These are phyloP conservation scores for Naja naja DNA, from an alignment of 2,113 vertebrate genomes.

Conservation along the genomic window DNA sequence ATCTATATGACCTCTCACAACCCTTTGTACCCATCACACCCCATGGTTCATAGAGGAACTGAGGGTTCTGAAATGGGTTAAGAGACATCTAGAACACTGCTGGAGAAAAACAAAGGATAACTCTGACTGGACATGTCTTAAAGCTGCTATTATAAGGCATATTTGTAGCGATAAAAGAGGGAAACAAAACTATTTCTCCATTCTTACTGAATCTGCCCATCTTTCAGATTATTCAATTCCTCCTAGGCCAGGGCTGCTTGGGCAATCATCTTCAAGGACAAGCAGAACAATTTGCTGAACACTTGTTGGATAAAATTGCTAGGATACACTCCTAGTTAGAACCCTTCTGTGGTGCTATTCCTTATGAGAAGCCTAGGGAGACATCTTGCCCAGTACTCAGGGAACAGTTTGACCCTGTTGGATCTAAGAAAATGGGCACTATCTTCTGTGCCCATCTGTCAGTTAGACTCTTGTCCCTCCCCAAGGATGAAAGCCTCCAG, in stretches of 20 bases:
- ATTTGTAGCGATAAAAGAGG: background rate
- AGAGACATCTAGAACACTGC: background rate
- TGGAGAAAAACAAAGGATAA: background rate
- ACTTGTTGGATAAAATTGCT: background rate
- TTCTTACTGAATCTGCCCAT: background rate
- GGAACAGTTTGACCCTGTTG: background rate
- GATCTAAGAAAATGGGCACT: background rate
- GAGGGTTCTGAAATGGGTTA: background rate
- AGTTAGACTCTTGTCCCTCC: background rate
- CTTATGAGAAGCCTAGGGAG: background rate
- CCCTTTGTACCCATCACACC: background rate
- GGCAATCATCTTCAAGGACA: background rate
- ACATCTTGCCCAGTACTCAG: background rate
- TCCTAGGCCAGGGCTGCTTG: background rate
- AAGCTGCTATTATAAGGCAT: background rate
- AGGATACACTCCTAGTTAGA: background rate
- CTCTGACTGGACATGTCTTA: background rate
- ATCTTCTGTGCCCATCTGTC: background rate
- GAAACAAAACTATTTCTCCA: background rate
- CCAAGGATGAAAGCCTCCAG: background rate
- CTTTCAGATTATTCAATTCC: background rate
- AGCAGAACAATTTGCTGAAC: background rate
- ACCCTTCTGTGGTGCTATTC: background rate
- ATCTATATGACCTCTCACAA: background rate
- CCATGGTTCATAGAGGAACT: background rate